Evolutionary conservation across 2,888 invertebrate species (phyloP).

Genomic region (Axea sp.): DNA sequence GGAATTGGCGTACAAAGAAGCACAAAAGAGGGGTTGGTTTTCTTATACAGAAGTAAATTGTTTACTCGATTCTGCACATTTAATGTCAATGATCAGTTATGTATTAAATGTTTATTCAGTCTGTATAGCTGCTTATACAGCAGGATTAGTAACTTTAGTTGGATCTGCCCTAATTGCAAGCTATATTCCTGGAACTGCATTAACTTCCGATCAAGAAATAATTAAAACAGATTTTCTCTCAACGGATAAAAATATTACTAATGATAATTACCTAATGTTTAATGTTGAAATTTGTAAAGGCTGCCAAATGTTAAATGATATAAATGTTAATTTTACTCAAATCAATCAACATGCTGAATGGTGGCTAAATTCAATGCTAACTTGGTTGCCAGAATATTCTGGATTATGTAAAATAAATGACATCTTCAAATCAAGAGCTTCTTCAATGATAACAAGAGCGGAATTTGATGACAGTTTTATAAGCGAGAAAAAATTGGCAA

Average conservation of each 20-base stretch:
- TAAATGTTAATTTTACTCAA: slow-evolving; percentile 11
- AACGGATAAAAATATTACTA: not conserved
- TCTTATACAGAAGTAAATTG: slow-evolving; percentile 89
- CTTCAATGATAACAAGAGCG: slow-evolving; percentile 63
- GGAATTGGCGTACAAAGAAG: slow-evolving; percentile 89
- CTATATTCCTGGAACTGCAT: slow-evolving; percentile 74
- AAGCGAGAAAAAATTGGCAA: slow-evolving; percentile 61
- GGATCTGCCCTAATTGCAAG: slow-evolving; percentile 81
- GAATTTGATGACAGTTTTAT: slow-evolving; percentile 62
- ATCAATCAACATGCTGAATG: slow-evolving; percentile 66
- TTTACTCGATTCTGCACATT: slow-evolving; percentile 80
- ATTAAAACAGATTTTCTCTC: too few relatives aligned
- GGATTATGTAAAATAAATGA: slow-evolving; percentile 51
- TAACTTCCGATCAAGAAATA: slow-evolving; percentile 63
- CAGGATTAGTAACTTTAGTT: slow-evolving; percentile 82
- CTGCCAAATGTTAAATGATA: slow-evolving; percentile 37
- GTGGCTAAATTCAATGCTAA: slow-evolving; percentile 72
- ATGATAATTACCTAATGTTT: not conserved
- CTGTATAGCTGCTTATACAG: slow-evolving; percentile 83
- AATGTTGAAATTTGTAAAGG: slow-evolving; percentile 29
- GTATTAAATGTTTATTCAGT: slow-evolving; percentile 81
- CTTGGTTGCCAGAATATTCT: slow-evolving; percentile 70
- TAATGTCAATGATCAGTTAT: slow-evolving; percentile 80
- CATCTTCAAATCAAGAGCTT: slow-evolving; percentile 50
- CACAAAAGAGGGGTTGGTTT: slow-evolving; percentile 87